Conservation (phyloP, 2,797 vertebrate genomes). For the Falco novaeseelandiae region DNA sequence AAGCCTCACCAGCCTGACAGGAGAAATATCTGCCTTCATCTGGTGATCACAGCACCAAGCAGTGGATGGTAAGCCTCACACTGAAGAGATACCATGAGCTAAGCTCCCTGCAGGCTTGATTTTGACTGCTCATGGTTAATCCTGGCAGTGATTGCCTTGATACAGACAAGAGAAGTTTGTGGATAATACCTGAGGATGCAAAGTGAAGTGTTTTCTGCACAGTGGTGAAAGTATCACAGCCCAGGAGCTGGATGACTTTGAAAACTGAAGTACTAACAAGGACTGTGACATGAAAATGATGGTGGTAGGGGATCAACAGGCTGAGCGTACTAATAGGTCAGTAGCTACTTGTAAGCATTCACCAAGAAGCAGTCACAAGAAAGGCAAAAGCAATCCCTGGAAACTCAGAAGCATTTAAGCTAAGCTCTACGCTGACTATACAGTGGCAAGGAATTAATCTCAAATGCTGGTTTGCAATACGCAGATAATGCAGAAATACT, state of each 20-base stretch:
- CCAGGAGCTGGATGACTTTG: neutral
- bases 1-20: neutral
- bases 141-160: neutral
- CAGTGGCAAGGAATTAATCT: neutral
- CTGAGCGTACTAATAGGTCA: neutral
- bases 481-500: neutral
- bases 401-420: neutral
- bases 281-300: neutral
- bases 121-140: neutral
- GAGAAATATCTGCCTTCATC: neutral
- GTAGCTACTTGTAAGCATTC: neutral
- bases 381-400: neutral
- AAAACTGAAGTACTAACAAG: neutral
- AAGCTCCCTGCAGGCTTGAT: neutral
- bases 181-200: neutral
- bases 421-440: neutral
- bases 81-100: neutral
- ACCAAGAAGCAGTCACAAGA: neutral
- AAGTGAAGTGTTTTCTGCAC: neutral
- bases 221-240: neutral
- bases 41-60: neutral
- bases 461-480: neutral
- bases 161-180: neutral
- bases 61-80: neutral
- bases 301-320: neutral